Evolutionary conservation across 1,140 invertebrate genomes (phyloP).

Genomic region (Papilio glaucus): DNA sequence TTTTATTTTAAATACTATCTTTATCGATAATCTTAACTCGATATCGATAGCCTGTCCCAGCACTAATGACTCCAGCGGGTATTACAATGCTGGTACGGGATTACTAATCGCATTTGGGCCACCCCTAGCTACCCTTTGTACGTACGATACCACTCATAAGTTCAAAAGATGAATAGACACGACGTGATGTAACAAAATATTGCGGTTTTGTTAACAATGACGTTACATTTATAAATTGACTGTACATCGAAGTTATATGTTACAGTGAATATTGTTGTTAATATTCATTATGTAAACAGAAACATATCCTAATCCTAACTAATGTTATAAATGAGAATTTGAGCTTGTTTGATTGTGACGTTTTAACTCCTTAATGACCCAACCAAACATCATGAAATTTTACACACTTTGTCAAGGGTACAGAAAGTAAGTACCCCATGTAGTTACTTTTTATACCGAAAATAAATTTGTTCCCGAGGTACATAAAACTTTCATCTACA

Average conservation of each 20-base stretch:
- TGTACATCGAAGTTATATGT: not conserved
- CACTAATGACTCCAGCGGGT: constrained; percentile 6
- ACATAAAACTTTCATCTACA: too few species aligned
- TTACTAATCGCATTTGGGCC: constrained; percentile 26
- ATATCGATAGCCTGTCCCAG: not conserved
- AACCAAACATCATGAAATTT: too few species aligned
- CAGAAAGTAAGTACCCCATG: too few species aligned
- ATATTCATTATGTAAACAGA: too few species aligned
- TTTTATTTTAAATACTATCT: too few species aligned
- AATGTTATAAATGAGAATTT: too few species aligned
- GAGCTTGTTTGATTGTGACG: too few species aligned
- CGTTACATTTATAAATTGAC: constrained; percentile 16
- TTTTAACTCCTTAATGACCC: too few species aligned
- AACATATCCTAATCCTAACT: too few species aligned
- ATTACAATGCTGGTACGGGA: not conserved
- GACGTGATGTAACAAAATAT: constrained; percentile 38
- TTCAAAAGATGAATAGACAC: constrained; percentile 30
- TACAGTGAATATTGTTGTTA: not conserved
- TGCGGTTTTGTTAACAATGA: constrained; percentile 25
- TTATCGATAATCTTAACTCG: not conserved
- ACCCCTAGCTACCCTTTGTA: not conserved
- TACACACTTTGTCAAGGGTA: too few species aligned
- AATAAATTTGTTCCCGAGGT: too few species aligned
- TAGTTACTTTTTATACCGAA: too few species aligned
- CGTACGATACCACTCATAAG: constrained; percentile 21